Evolutionary conservation across 2,797 vertebrate species (phyloP), one percentile per base, ranked within the genome.

Genomic region (Geotrypetes seraphini): DNA sequence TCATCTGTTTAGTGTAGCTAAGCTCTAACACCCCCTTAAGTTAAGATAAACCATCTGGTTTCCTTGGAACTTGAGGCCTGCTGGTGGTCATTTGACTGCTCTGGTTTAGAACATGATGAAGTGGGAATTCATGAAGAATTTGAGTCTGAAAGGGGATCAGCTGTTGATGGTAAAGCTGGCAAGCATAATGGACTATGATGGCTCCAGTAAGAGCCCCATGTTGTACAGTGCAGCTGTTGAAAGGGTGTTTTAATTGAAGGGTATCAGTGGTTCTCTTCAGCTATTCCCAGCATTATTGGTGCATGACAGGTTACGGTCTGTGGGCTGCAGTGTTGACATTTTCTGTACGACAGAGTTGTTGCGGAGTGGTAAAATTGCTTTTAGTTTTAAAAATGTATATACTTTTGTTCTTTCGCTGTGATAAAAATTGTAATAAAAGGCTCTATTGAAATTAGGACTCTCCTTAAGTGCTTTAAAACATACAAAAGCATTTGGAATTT

Each of bases 61-160:
- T 57, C 29, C 28, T 39, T 52, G 38, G 15, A 36, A 41, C 34
- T 39, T 39, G 37, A 28, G 50, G 25, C 49, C 57, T 57, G 44
- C 55, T 52, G 51, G 39, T 43, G 43, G 42, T 57, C 50, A 49
- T 22, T 39, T 53, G 36, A 41, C 45, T 53, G 30, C 52, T 53
- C 47, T 47, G 57, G 57, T 53, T 50, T 63, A 49, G 25, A 56
- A 31, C 36, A 37, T 57, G 64, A 70, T 55, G 63, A 63, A 63
- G 53, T 54, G 62, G 49, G 42, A 55, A 66, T 53, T 53, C 36
- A 39, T 53, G 49, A 53, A 53, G 41, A 21, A 58, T 55, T 47
- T 25, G 32, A 28, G 36, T 46, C 43, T 56, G 46, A 53, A 53
- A 48, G n/a, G 34, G 53, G 41, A 69, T 62, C 57, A 49, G 53